A percentile compares a stretch with the other conserved stretches of the same genome.
These are phyloP conservation scores for Orthosia gothica DNA, from an alignment of 2,888 invertebrate species.

Conservation along the genomic window DNA sequence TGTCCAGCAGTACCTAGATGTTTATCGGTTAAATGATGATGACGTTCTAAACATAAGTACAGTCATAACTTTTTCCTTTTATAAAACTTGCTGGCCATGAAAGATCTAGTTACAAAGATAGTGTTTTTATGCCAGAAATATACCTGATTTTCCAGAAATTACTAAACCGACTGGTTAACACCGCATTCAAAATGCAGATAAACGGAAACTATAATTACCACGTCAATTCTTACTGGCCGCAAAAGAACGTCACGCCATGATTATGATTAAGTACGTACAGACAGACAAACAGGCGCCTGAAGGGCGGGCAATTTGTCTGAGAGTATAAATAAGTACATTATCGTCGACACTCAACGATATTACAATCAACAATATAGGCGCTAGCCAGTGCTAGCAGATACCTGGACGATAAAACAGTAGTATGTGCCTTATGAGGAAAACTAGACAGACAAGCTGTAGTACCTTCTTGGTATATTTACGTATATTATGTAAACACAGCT, in stretches of 20 bases:
- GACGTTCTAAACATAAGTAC: background rate
- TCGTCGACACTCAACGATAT: conserved; percentile 22
- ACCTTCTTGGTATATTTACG: background rate
- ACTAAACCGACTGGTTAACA: background rate
- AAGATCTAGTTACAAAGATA: too few species aligned
- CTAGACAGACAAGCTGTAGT: conserved; percentile 1
- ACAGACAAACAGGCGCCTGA: conserved; percentile 61
- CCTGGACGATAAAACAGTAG: conserved; percentile 34
- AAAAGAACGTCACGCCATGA: conserved; percentile 34
- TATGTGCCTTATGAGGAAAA: conserved; percentile 29
- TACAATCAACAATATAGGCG: conserved; percentile 39
- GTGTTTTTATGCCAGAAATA: too few species aligned
- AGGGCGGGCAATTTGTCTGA: conserved; percentile 41
- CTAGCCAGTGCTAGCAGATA: conserved; percentile 17
- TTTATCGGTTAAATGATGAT: background rate
- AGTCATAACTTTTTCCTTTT: background rate
- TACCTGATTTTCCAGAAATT: background rate
- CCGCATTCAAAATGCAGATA: conserved; percentile 1
- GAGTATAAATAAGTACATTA: conserved; percentile 34
- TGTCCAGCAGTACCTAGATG: background rate
- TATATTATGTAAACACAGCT: background rate
- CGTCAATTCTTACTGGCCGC: conserved; percentile 30
- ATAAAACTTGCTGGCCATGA: background rate
- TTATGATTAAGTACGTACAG: conserved; percentile 49
- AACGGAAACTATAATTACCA: conserved; percentile 31